phyloP scores from a whole-genome alignment of 1,140 invertebrate species.

The Drosophila watanabei region DNA sequence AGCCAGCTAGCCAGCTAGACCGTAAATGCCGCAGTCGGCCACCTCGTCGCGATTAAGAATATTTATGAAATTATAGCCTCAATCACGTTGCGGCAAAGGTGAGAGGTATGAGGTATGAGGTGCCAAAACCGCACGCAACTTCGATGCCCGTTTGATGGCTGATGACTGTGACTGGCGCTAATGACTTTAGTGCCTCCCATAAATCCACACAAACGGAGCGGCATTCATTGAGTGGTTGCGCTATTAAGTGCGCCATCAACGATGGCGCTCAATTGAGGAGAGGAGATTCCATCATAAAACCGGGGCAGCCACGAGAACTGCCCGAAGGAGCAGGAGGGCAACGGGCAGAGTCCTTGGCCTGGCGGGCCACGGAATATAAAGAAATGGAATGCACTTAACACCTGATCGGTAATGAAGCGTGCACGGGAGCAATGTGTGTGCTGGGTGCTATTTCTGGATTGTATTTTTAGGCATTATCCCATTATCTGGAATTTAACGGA shows the following conservation, averaged over 20 bases:
- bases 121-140: slow-evolving; percentile 58
- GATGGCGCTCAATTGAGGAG: slow-evolving; percentile 70
- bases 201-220: slow-evolving; percentile 71
- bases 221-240: slow-evolving; percentile 64
- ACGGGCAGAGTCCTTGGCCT: slow-evolving; percentile 46
- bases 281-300: slow-evolving; percentile 75
- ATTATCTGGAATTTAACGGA: slow-evolving; percentile 5
- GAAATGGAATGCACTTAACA: slow-evolving; percentile 67
- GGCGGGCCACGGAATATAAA: slow-evolving; percentile 17
- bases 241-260: slow-evolving; percentile 79
- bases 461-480: slow-evolving; percentile 20
- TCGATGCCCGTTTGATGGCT: slow-evolving; percentile 40
- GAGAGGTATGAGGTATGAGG: slow-evolving; percentile 29
- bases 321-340: background rate
- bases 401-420: slow-evolving; percentile 72
- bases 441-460: slow-evolving; percentile 18
- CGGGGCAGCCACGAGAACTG: slow-evolving; percentile 17
- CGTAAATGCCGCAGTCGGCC: slow-evolving; percentile 37
- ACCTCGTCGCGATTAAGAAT: slow-evolving; percentile 61
- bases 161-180: slow-evolving; percentile 69
- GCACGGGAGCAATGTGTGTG: slow-evolving; percentile 16
- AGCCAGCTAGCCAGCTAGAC: slow-evolving; percentile 38
- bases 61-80: slow-evolving; percentile 80
- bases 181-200: slow-evolving; percentile 80
- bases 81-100: slow-evolving; percentile 51